A percentile compares a stretch with the other conserved stretches of the same genome.
phyloP scores from a whole-genome alignment of 2,888 invertebrate genomes.

The Pocota personata region DNA sequence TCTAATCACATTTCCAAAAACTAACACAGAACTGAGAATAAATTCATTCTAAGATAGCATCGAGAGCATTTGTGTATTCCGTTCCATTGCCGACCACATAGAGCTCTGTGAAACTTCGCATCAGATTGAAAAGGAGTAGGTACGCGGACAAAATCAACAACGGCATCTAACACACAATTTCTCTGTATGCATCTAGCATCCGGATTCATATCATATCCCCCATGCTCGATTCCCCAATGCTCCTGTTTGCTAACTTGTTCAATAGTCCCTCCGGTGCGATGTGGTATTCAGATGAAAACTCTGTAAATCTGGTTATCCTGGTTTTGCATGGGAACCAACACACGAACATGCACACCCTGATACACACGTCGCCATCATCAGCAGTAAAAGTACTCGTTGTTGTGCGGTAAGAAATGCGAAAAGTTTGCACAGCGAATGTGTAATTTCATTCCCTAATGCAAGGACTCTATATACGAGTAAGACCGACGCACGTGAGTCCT shows the following conservation, averaged over 20 bases:
- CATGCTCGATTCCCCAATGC: slow-evolving; percentile 55
- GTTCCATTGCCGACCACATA: slow-evolving; percentile 59
- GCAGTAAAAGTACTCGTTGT: slow-evolving; percentile 61
- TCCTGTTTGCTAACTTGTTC: slow-evolving; percentile 70
- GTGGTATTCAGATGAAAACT: slow-evolving; percentile 70
- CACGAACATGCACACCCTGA: slow-evolving; percentile 45
- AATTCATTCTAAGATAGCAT: slow-evolving; percentile 49
- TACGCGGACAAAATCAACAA: slow-evolving; percentile 70
- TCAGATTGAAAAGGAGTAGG: slow-evolving; percentile 68
- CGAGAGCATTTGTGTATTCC: slow-evolving; percentile 62
- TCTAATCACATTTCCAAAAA: slow-evolving; percentile 52
- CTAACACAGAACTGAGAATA: slow-evolving; percentile 44
- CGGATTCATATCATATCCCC: slow-evolving; percentile 56
- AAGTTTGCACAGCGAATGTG: slow-evolving; percentile 74
- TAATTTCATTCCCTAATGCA: slow-evolving; percentile 64
- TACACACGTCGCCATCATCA: slow-evolving; percentile 49
- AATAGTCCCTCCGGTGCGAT: slow-evolving; percentile 68
- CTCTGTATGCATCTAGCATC: slow-evolving; percentile 60
- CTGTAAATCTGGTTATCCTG: slow-evolving; percentile 73
- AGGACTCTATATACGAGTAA: slow-evolving; percentile 32
- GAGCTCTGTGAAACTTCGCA: slow-evolving; percentile 40
- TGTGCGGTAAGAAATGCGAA: slow-evolving; percentile 73
- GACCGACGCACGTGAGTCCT: slow-evolving; percentile 66
- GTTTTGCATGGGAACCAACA: slow-evolving; percentile 64
- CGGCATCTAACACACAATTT: slow-evolving; percentile 39